Conservation (phyloP, 2,113 vertebrate species). For the Paramormyrops kingsleyae region DNA sequence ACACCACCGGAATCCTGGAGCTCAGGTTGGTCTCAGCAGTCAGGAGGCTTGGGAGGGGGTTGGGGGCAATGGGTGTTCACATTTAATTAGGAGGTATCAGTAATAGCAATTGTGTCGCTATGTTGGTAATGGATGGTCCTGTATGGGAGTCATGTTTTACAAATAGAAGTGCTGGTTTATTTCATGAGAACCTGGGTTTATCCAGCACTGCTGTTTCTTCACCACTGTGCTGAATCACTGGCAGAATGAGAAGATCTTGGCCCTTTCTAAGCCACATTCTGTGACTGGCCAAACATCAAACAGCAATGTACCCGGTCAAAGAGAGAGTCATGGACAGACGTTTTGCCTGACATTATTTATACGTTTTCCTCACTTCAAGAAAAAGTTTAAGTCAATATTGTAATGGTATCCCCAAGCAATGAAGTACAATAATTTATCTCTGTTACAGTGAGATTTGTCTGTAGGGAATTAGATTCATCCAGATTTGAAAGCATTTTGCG, state of each 20-base stretch:
- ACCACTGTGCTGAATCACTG: not conserved
- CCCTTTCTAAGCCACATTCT: not conserved
- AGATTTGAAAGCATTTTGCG: not conserved
- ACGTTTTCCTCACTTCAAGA: not conserved
- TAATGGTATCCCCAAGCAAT: not conserved
- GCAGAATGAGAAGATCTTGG: not conserved
- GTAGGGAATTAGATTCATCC: not conserved
- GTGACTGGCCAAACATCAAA: not conserved
- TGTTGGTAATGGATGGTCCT: not conserved
- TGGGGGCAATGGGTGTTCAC: not conserved
- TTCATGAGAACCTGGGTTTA: not conserved
- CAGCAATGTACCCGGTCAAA: not conserved
- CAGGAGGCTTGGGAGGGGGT: not conserved
- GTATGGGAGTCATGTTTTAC: not conserved
- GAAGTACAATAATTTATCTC: not conserved
- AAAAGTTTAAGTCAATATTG: not conserved
- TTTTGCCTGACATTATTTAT: not conserved
- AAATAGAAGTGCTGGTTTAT: not conserved
- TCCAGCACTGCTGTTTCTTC: not conserved
- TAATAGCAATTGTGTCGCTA: not conserved
- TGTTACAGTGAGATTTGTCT: not conserved
- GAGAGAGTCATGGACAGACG: not conserved
- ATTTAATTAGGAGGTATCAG: not conserved
- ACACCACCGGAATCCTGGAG: conserved; percentile 93
- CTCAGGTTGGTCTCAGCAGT: conserved; percentile 72